Evolutionary conservation across 1,140 invertebrate genomes (phyloP).

Genomic region (Drosophila takahashii): DNA sequence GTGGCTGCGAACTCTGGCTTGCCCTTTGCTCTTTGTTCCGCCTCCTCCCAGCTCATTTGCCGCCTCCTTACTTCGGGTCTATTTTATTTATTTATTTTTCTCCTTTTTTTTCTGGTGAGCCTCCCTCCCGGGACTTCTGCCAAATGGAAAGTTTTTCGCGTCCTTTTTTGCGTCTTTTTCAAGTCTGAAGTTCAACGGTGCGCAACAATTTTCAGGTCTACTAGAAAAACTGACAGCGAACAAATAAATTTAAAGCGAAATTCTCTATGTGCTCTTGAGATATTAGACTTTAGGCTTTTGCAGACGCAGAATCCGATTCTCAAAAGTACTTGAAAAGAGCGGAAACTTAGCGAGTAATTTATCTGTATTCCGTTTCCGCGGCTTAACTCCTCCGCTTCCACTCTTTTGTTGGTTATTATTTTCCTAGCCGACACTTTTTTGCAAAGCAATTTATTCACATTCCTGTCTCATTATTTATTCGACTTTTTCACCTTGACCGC

Average conservation of each 20-base stretch:
- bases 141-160: constrained; percentile 72
- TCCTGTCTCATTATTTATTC: constrained; percentile 50
- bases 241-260: constrained; percentile 46
- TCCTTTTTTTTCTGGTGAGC: constrained; percentile 5
- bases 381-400: constrained; percentile 8
- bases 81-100: constrained; percentile 30
- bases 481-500: constrained; percentile 53
- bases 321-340: constrained; percentile 3
- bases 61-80: constrained; percentile 35
- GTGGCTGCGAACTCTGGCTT: constrained; percentile 38
- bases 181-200: constrained; percentile 64
- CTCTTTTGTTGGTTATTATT: constrained; percentile 15
- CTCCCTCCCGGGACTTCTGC: constrained; percentile 47
- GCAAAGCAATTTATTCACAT: constrained; percentile 40
- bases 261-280: constrained; percentile 18
- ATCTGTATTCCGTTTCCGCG: background rate
- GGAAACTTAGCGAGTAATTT: constrained; percentile 2
- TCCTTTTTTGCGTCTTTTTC: constrained; percentile 41
- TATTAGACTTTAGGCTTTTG: constrained; percentile 13
- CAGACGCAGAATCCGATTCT: constrained; percentile 29
- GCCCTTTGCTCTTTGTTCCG: constrained; percentile 23
- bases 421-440: constrained; percentile 7
- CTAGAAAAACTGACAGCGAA: constrained; percentile 55
- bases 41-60: constrained; percentile 29
- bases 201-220: constrained; percentile 68